Conservation (phyloP, 2,113 vertebrate species). For the Abramis brama region DNA sequence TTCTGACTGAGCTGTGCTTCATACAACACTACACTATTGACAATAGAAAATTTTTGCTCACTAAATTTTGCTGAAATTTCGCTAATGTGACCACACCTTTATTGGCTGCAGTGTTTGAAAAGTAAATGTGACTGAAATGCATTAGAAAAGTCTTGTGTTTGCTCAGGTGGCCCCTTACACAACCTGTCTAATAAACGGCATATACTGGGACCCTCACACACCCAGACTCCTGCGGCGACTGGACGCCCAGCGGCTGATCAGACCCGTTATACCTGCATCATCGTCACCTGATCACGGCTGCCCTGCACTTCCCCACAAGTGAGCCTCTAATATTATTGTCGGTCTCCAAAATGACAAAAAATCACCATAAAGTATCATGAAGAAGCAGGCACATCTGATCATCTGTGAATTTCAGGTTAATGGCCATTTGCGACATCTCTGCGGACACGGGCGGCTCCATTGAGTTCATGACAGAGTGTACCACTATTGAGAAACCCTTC, state of each 20-base stretch:
- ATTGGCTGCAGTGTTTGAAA: not conserved
- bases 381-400: not conserved
- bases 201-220: constrained; percentile 94
- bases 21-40: no score
- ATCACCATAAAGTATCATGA: not conserved
- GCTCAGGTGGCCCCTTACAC: constrained; percentile 92
- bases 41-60: no score
- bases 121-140: not conserved
- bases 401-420: constrained; percentile 74
- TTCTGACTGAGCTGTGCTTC: no score
- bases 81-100: not conserved
- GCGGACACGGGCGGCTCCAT: constrained; percentile 95
- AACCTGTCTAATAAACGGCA: constrained; percentile 95
- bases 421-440: constrained; percentile 98
- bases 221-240: constrained; percentile 86
- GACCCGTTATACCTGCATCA: constrained; percentile 69
- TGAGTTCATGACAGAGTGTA: constrained; percentile 96
- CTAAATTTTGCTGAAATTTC: not conserved
- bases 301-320: constrained; percentile 90
- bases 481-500: constrained; percentile 94
- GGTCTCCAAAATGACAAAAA: not conserved
- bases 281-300: constrained; percentile 74
- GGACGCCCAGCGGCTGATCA: constrained; percentile 85
- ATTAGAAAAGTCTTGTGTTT: not conserved
- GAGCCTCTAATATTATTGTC: constrained; percentile 54